Evolutionary conservation across 2,113 vertebrate genomes (phyloP).

Genomic region (Tympanuchus pallidicinctus): DNA sequence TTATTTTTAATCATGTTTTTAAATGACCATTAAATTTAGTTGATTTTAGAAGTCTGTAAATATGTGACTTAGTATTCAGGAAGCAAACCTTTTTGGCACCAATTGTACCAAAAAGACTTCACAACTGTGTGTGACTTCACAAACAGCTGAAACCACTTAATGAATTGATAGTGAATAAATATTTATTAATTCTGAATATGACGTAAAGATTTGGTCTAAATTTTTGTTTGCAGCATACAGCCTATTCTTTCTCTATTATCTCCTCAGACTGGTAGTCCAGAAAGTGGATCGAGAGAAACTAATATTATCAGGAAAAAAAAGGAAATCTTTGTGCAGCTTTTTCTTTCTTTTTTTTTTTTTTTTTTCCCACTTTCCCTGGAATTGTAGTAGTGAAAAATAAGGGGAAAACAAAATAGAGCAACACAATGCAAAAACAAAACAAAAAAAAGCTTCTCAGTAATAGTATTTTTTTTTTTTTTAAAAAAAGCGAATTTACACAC

Average conservation of each 20-base stretch:
- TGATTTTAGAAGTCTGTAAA: not conserved
- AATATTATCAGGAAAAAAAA: no score
- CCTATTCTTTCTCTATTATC: not conserved
- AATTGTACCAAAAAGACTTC: not conserved
- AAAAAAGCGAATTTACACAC: not conserved
- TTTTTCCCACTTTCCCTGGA: not conserved
- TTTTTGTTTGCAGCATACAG: not conserved
- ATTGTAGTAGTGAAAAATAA: not conserved
- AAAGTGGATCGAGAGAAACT: not conserved
- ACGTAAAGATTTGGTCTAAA: not conserved
- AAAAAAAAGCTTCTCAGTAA: no score
- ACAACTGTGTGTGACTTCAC: not conserved
- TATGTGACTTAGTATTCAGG: not conserved
- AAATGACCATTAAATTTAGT: not conserved
- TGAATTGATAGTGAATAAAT: not conserved
- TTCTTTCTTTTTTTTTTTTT: no score
- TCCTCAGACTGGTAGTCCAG: not conserved
- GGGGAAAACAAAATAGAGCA: no score
- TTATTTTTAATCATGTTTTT: conserved; percentile 5
- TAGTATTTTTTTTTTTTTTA: no score
- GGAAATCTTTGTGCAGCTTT: no score
- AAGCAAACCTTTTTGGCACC: not conserved
- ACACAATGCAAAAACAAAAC: no score
- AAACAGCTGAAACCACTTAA: conserved; percentile 14
- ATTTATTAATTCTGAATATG: conserved; percentile 1